Conservation (phyloP, 2,888 invertebrate genomes). For the Hedya salicella region DNA sequence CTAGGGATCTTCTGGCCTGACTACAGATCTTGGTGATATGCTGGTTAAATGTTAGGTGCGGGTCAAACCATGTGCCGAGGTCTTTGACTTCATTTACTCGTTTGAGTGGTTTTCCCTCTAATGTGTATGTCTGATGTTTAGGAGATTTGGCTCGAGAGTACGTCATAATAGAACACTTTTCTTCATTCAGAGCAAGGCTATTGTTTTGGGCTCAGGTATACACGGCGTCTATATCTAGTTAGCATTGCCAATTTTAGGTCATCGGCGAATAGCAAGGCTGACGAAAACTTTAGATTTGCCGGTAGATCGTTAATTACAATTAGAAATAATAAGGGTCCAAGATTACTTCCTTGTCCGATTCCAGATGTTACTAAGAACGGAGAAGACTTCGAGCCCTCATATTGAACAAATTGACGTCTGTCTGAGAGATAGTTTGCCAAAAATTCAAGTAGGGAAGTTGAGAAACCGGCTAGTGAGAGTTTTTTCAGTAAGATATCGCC, state of each 20-base stretch:
- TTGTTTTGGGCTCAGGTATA: no score
- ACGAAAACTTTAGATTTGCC: background rate
- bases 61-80: background rate
- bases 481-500: conserved; percentile 3
- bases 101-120: background rate
- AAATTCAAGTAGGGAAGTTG: background rate
- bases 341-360: background rate
- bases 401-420: background rate
- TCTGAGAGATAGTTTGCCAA: background rate
- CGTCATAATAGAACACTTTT: no score
- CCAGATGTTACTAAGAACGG: conserved; percentile 1
- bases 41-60: background rate
- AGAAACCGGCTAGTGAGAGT: background rate
- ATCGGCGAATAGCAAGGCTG: no score
- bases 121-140: no score
- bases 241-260: background rate
- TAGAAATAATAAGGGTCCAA: background rate
- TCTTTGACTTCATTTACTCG: background rate
- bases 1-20: no score
- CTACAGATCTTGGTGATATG: background rate
- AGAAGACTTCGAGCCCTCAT: background rate
- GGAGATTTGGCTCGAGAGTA: no score
- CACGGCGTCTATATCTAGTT: conserved; percentile 2
- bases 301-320: background rate
- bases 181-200: no score